Conservation (phyloP, 2,888 invertebrate genomes). For the Ethmia dodecea region DNA sequence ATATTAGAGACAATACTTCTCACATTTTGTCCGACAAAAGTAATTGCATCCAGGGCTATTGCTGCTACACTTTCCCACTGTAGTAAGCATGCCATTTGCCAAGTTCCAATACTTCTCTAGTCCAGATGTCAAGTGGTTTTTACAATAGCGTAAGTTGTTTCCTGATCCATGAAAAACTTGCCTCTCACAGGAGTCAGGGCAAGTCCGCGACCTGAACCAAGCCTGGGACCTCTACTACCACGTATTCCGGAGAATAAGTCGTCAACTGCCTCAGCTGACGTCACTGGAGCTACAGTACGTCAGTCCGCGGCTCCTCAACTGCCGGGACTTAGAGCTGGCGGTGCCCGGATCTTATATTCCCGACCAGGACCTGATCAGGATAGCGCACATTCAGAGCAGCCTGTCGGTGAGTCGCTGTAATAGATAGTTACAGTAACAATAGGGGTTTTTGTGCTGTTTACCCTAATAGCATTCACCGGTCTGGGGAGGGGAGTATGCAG, state of each 20-base stretch:
- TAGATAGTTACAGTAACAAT: too few relatives aligned
- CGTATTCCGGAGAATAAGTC: slow-evolving; percentile 96
- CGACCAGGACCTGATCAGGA: slow-evolving; percentile 91
- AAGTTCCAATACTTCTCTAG: background rate
- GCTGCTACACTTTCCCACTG: too few relatives aligned
- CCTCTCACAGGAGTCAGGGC: slow-evolving; percentile 81
- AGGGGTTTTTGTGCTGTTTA: too few relatives aligned
- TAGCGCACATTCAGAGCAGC: slow-evolving; percentile 93
- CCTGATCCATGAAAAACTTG: background rate
- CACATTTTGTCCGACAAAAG: too few relatives aligned
- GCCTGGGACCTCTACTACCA: slow-evolving; percentile 99
- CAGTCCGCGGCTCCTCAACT: slow-evolving; percentile 92
- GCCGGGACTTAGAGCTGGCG: slow-evolving; percentile 95
- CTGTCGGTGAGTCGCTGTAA: slow-evolving; percentile 90
- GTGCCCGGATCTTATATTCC: slow-evolving; percentile 99
- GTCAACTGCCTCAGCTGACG: slow-evolving; percentile 94
- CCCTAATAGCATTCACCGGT: too few relatives aligned
- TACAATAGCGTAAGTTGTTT: background rate
- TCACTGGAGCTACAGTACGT: slow-evolving; percentile 96
- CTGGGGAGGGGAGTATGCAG: too few relatives aligned
- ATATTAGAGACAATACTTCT: too few relatives aligned
- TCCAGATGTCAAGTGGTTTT: too few relatives aligned
- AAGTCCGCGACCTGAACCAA: slow-evolving; percentile 95
- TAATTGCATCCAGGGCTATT: too few relatives aligned
- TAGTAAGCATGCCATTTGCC: too few relatives aligned